These are phyloP conservation scores for Macrotrachela quadricornifera DNA, from an alignment of 1,140 invertebrate species.

Conservation along the genomic window DNA sequence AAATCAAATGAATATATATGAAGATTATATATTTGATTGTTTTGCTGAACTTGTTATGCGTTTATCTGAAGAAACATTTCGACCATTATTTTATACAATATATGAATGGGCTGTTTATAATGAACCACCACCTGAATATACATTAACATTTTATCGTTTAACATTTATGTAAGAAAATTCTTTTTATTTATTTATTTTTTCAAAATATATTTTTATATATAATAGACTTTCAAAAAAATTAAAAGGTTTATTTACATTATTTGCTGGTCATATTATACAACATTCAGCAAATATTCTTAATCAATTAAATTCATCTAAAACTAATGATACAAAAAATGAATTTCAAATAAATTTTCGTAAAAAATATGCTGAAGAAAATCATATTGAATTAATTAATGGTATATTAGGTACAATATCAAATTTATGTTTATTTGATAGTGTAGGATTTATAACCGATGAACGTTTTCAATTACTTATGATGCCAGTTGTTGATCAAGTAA, in stretches of 20 bases:
- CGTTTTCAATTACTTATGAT: constrained; percentile 57
- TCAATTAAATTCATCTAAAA: constrained; percentile 18
- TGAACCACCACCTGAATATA: constrained; percentile 41
- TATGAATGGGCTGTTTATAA: constrained; percentile 48
- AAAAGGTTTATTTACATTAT: constrained; percentile 64
- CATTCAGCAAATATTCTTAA: constrained; percentile 48
- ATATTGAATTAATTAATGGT: constrained; percentile 4
- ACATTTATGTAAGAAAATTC: constrained; percentile 14
- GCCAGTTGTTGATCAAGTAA: constrained; percentile 59
- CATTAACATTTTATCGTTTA: constrained; percentile 48
- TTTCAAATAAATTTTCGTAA: not conserved
- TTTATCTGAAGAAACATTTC: constrained; percentile 61
- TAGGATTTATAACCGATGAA: constrained; percentile 57
- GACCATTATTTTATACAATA: constrained; percentile 59
- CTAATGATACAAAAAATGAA: not conserved
- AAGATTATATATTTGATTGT: constrained; percentile 48
- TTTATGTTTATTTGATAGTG: constrained; percentile 46
- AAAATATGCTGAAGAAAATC: constrained; percentile 14
- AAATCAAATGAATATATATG: constrained; percentile 25
- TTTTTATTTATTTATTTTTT: not conserved
- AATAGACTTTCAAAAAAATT: constrained; percentile 42
- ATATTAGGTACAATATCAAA: constrained; percentile 3
- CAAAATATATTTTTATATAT: not conserved
- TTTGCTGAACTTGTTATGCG: constrained; percentile 56
- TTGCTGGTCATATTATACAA: constrained; percentile 59